These are phyloP conservation scores for Lithophane ornitopus DNA, from an alignment of 2,888 invertebrate species.

Conservation along the genomic window DNA sequence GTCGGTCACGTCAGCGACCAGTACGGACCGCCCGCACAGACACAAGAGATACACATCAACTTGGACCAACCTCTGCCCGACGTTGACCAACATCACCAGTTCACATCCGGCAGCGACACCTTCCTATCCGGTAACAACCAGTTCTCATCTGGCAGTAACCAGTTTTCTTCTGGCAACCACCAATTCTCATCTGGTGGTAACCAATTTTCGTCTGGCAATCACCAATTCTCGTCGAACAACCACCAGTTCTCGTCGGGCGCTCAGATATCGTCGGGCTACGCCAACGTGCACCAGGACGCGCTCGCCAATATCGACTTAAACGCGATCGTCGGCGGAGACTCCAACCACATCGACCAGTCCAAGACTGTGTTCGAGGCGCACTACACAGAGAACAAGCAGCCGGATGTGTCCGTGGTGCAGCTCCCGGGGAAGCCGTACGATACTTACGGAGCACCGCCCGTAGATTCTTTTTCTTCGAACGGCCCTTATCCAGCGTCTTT, in stretches of 20 bases:
- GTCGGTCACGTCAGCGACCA: conserved; percentile 78
- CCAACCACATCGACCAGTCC: conserved; percentile 87
- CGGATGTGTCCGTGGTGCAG: conserved; percentile 73
- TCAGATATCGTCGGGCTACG: conserved; percentile 84
- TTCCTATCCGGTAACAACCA: conserved; percentile 37
- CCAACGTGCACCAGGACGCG: conserved; percentile 87
- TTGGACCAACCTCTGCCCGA: conserved; percentile 72
- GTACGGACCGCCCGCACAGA: conserved; percentile 77
- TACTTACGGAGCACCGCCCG: conserved; percentile 84
- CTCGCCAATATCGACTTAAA: conserved; percentile 84
- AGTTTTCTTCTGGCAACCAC: conserved; percentile 31
- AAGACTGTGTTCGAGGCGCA: conserved; percentile 89
- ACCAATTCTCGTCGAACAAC: conserved; percentile 36
- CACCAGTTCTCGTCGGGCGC: conserved; percentile 62
- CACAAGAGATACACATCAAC: conserved; percentile 78
- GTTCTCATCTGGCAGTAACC: conserved; percentile 44
- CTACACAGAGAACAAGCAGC: conserved; percentile 82
- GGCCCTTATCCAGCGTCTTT: conserved; percentile 81
- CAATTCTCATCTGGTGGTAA: conserved; percentile 35
- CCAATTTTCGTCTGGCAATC: conserved; percentile 44
- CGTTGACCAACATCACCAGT: conserved; percentile 69
- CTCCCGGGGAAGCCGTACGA: conserved; percentile 76
- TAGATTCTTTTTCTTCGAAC: conserved; percentile 85
- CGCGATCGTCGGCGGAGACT: conserved; percentile 85
- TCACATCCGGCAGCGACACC: conserved; percentile 39